Conservation (phyloP, 2,888 invertebrate species). For the Ennomos erosarius region DNA sequence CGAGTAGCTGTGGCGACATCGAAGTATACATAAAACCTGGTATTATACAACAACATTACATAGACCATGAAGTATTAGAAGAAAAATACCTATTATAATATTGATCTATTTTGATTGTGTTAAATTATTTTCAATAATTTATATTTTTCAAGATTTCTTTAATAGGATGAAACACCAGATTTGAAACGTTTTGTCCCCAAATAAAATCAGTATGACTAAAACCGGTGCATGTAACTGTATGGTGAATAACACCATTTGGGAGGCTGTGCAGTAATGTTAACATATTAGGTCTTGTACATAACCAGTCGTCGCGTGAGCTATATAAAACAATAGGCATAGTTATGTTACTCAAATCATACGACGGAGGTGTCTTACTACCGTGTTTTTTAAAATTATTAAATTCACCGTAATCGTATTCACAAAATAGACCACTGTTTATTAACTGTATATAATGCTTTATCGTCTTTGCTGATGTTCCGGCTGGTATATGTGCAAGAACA, state of each 20-base stretch:
- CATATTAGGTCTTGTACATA: slow-evolving; percentile 49
- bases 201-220: slow-evolving; percentile 62
- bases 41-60: no score
- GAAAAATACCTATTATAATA: no score
- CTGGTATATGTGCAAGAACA: slow-evolving; percentile 42
- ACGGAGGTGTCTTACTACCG: slow-evolving; percentile 38
- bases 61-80: no score
- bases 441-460: slow-evolving; percentile 59
- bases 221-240: slow-evolving; percentile 34
- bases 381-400: slow-evolving; percentile 43
- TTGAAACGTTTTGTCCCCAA: slow-evolving; percentile 49
- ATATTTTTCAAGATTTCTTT: no score
- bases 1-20: no score
- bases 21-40: no score
- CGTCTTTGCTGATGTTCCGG: slow-evolving; percentile 56
- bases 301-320: slow-evolving; percentile 54
- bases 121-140: no score
- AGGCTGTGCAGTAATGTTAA: slow-evolving; percentile 44
- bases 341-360: slow-evolving; percentile 47
- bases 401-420: slow-evolving; percentile 51
- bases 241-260: slow-evolving; percentile 43
- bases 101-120: no score
- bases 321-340: slow-evolving; percentile 52
- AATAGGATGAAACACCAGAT: slow-evolving; percentile 40
- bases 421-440: slow-evolving; percentile 53